Conservation (phyloP, 2,797 vertebrate species). For the Natrix natrix region DNA sequence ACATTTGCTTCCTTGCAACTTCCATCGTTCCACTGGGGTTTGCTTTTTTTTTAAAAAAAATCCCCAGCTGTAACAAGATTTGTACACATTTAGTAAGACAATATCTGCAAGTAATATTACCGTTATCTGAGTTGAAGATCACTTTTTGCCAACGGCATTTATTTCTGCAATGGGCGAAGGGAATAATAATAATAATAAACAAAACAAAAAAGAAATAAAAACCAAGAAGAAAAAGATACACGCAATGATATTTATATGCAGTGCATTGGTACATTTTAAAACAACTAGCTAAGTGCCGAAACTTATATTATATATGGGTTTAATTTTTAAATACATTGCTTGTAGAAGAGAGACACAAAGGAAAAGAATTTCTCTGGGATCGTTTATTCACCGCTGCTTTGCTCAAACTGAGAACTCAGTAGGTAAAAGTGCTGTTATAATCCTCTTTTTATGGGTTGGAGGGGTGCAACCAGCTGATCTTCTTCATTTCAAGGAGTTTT, state of each 20-base stretch:
- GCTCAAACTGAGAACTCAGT: neutral
- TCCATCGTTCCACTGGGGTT: neutral
- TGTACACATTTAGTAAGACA: conserved; percentile 30
- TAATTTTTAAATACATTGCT: neutral
- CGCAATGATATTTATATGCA: neutral
- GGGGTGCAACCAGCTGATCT: neutral
- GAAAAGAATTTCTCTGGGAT: neutral
- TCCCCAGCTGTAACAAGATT: neutral
- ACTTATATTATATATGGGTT: neutral
- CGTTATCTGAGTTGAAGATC: conserved; percentile 10
- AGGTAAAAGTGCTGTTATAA: neutral
- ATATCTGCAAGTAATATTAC: neutral
- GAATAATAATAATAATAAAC: neutral
- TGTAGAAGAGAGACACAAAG: neutral
- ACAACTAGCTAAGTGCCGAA: neutral
- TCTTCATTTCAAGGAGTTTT: neutral
- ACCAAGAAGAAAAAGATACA: neutral
- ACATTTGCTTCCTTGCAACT: neutral
- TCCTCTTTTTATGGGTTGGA: neutral
- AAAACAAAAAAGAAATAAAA: neutral
- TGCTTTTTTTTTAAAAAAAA: neutral
- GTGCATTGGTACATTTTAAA: neutral
- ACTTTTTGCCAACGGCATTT: conserved; percentile 38
- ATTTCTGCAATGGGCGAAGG: conserved; percentile 41
- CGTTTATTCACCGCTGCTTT: neutral